Evolutionary conservation across 2,113 vertebrate genomes (phyloP).

Genomic region (Leucosticte australis): DNA sequence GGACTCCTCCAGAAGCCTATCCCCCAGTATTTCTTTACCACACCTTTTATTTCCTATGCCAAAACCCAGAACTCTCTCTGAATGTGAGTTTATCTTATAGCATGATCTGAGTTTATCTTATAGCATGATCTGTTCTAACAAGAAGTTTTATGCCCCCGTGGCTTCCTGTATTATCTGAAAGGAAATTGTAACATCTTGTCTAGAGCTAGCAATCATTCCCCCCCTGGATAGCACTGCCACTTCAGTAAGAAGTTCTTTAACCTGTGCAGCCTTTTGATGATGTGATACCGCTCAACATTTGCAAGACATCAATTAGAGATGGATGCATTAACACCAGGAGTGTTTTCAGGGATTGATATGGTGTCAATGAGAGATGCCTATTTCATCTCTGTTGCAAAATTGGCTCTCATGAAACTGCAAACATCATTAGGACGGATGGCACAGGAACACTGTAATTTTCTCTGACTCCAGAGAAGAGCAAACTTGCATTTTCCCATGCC

Average conservation of each 20-base stretch:
- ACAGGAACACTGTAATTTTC: constrained; percentile 51
- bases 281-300: neutral
- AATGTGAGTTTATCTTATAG: neutral
- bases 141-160: neutral
- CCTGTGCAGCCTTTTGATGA: constrained; percentile 29
- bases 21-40: neutral
- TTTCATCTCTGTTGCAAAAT: constrained; percentile 48
- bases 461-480: constrained; percentile 30
- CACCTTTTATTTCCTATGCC: neutral
- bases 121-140: neutral
- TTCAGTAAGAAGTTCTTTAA: constrained; percentile 34
- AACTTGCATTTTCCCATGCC: constrained; percentile 33
- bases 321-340: neutral
- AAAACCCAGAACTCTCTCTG: constrained; percentile 33
- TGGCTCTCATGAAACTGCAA: constrained; percentile 27
- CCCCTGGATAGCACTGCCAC: neutral
- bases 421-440: constrained; percentile 39
- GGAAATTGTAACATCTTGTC: constrained; percentile 12
- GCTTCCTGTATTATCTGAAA: constrained; percentile 1
- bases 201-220: neutral
- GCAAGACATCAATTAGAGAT: constrained; percentile 15
- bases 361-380: constrained; percentile 28
- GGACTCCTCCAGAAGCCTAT: neutral
- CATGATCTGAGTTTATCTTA: neutral
- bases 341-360: neutral